phyloP scores from a whole-genome alignment of 2,888 invertebrate species.

The Pollenia amentaria region DNA sequence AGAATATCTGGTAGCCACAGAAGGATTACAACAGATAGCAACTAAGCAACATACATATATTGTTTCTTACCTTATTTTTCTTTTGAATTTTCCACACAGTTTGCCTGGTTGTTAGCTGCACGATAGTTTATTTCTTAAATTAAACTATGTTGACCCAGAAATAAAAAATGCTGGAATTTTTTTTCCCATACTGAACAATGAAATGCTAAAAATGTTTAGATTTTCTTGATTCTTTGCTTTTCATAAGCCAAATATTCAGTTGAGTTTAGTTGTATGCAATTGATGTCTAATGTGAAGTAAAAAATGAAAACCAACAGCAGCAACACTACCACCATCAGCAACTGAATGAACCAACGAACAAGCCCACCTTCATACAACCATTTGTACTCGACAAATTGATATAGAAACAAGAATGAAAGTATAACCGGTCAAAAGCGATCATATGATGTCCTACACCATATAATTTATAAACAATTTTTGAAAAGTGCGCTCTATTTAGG shows the following conservation, averaged over 20 bases:
- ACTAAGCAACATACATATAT: too few species aligned
- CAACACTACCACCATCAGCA: not conserved
- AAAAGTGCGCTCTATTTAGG: too few species aligned
- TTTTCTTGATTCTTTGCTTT: not conserved
- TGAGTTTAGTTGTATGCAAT: not conserved
- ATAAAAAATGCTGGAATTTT: constrained; percentile 26
- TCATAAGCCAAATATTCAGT: constrained; percentile 3
- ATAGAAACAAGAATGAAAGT: not conserved
- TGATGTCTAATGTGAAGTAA: constrained; percentile 17
- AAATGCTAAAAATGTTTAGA: constrained; percentile 8
- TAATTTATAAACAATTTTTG: too few species aligned
- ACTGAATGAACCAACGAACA: constrained; percentile 2
- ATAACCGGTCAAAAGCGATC: too few species aligned
- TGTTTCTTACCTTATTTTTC: not conserved
- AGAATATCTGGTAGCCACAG: not conserved
- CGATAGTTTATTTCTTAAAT: constrained; percentile 5
- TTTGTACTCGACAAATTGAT: constrained; percentile 34
- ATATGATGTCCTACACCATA: too few species aligned
- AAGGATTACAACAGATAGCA: not conserved
- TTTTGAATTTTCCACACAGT: not conserved
- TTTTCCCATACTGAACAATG: not conserved
- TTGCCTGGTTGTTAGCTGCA: not conserved
- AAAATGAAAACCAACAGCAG: not conserved
- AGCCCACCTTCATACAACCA: constrained; percentile 45
- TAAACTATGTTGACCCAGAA: constrained; percentile 61